Evolutionary conservation across 2,888 invertebrate genomes (phyloP), one percentile per base, ranked within the genome.

Genomic region (Tachina fera): DNA sequence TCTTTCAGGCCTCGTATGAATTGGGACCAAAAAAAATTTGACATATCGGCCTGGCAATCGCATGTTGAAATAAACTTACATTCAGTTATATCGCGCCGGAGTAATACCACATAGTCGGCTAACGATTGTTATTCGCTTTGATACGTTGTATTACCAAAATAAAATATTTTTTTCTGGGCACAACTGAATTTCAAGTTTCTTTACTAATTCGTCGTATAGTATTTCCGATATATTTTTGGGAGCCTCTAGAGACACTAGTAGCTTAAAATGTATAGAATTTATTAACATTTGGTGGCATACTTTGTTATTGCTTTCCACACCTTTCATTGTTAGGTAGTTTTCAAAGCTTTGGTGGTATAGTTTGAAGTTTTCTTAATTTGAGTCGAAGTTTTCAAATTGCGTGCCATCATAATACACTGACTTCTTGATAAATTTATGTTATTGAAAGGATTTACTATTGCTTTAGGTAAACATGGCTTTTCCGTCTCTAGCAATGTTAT

Each of bases 301-400:
- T n/a, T 14, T 79, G 67, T 80, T 72, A 58, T 67, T 65, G 31
- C 31, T 65, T 14, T 56, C 1, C 39, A 71, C 76, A 9, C 63
- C 63, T 45, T 65, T 70, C 71, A 83, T 72, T 19, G 49, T 63
- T 16, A 72, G 47, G 45, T 85, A 85, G 65, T 83, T 83, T 72
- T 83, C 83, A 60, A 77, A 83, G 16, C 83, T 83, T 47, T 83
- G 72, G 1, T 47, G 31, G 41, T 83, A 77, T 31, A 83, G 58
- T 19, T 72, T 72, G 49, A 83, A 83, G 22, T 63, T 77, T 71
- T 83, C 56, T 71, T 83, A 77, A 16, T 58, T 77, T 13, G 47
- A 8, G 19, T 81, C 74, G 22, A 70, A 75, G n/a, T 70, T 82
- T 19, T 82, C 82, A 75, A 53, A 81, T 74, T 68, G 81, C 67